Base-by-base conservation (phyloP, 2,113 vertebrate genomes). In the Poeciliopsis occidentalis region DNA sequence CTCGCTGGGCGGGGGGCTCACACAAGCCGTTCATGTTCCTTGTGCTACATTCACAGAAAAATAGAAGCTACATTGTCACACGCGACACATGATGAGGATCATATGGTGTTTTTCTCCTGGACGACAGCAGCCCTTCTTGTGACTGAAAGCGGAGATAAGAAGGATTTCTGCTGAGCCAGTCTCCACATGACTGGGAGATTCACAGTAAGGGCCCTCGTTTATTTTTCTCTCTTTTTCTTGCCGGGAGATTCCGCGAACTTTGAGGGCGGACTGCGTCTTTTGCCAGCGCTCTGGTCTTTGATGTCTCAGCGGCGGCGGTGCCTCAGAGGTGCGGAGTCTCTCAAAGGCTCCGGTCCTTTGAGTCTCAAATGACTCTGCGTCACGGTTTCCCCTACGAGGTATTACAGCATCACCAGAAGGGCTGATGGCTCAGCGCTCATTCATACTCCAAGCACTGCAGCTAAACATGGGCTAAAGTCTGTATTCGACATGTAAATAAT, bases 11-110 rank as follows among this genome's bases (percentile, higher is more conserved):
- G 19, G 12, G 26, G 41, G 60, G 10, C 34, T 26, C 30, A 64
- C 63, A 66, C 39, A 71, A 76, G 13, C 54, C 62, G 26, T 63
- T 32, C 8, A 27, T 13, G 7, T 69, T 67, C 73, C 82, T 64
- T 60, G 37, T 73, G 39, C 39, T 61, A 64, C 71, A 75, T 71
- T 78, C 74, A 73, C 71, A 72, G 71, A 82, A 85, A 85, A 85
- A 92, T 87, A 88, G 69, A 85, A 67, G 70, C 80, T 82, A 77
- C 69, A 39, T 69, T 78, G 51, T 70, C 64, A 34, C 22, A 66
- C 27, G 34, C 19, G 44, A 54, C n/a, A 37, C 60, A 47, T 44
- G 27, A 62, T 34, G 37, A 12, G 1, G 69, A 63, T 72, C 70
- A 72, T 72, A 39, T 72, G 70, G 60, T 72, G 60, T 63, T 63